A percentile compares a stretch with the other conserved stretches of the same genome.
Evolutionary conservation across 2,797 vertebrate genomes (phyloP).

Genomic region (Rhinoraja longicauda): DNA sequence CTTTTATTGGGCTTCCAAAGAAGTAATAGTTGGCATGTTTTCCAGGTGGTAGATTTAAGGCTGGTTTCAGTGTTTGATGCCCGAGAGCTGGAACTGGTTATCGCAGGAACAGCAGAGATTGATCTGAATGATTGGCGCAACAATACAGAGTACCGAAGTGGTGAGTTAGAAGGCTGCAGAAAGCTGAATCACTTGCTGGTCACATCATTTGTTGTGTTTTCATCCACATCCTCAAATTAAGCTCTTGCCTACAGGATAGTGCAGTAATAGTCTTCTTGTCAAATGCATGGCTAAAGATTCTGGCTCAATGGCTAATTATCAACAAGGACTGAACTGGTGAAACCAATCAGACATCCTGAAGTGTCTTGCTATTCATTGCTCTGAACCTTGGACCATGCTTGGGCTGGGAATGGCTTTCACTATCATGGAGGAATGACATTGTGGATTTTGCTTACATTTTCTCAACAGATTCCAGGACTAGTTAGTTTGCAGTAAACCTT

Average conservation of each 20-base stretch:
- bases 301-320: not conserved
- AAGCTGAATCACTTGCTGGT: slow-evolving; percentile 24
- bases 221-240: not conserved
- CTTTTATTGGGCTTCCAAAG: not conserved
- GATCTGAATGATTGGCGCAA: slow-evolving; percentile 89
- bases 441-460: not conserved
- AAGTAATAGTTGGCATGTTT: slow-evolving; percentile 45
- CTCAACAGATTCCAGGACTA: not conserved
- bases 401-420: not conserved
- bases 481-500: not conserved
- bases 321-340: not conserved
- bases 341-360: not conserved
- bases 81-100: slow-evolving; percentile 92
- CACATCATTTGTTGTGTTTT: not conserved
- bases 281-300: not conserved
- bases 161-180: slow-evolving; percentile 53
- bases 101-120: slow-evolving; percentile 93
- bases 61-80: slow-evolving; percentile 96
- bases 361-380: not conserved
- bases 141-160: slow-evolving; percentile 93
- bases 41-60: slow-evolving; percentile 89
- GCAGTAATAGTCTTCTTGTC: not conserved
- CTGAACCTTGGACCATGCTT: not conserved
- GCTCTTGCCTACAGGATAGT: not conserved
- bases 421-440: not conserved